Evolutionary conservation across 2,113 vertebrate genomes (phyloP).

Genomic region (Hydrochoerus hydrochaeris): DNA sequence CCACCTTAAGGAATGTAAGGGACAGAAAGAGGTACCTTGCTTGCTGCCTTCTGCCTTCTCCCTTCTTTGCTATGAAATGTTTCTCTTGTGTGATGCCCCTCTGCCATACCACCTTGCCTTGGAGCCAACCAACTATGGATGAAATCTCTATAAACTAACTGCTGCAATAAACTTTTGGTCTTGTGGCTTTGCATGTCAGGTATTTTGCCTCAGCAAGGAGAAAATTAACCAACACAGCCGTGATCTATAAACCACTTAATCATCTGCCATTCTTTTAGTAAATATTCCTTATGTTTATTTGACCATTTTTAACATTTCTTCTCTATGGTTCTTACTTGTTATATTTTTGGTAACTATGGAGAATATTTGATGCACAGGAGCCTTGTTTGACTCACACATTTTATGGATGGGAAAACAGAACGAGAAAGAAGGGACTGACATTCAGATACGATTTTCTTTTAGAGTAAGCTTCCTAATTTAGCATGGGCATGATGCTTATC

Average conservation of each 20-base stretch:
- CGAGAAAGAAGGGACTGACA: not conserved
- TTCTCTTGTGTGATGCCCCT: not conserved
- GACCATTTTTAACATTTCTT: not conserved
- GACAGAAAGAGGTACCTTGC: not conserved
- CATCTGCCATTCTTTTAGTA: not conserved
- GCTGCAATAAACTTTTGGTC: not conserved
- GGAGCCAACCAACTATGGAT: not conserved
- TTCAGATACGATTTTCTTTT: conserved; percentile 32
- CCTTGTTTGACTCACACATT: not conserved
- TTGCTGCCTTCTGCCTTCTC: not conserved
- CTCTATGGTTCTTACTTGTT: not conserved
- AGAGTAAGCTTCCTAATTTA: conserved; percentile 5
- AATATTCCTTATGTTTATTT: conserved; percentile 8
- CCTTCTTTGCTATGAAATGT: not conserved
- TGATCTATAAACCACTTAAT: not conserved
- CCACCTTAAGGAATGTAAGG: not conserved
- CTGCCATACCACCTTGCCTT: not conserved
- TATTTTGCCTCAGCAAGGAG: not conserved
- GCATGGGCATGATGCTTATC: conserved; percentile 23
- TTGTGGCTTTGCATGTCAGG: not conserved
- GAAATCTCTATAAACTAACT: not conserved
- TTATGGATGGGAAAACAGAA: not conserved
- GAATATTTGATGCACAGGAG: not conserved
- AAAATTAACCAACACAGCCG: not conserved
- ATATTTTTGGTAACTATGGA: not conserved